These are phyloP conservation scores for Sebastes itinus DNA, from an alignment of 2,797 vertebrate genomes.

Conservation along the genomic window DNA sequence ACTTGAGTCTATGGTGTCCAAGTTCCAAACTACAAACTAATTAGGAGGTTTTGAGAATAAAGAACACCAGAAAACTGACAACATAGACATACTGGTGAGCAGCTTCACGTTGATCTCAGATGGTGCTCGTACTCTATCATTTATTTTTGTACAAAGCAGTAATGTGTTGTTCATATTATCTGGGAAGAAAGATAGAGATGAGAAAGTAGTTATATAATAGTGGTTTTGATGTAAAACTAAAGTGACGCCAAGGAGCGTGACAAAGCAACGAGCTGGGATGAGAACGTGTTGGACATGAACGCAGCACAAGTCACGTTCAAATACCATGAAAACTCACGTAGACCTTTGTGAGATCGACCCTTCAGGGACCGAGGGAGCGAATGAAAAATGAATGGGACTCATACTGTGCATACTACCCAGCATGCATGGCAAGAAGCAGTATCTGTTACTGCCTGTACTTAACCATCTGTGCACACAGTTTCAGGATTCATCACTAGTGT, in stretches of 20 bases:
- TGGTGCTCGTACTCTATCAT: not conserved
- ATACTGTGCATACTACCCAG: not conserved
- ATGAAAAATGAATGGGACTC: not conserved
- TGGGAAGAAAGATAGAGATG: not conserved
- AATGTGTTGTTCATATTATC: not conserved
- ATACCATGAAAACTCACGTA: not conserved
- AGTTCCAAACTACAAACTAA: not conserved
- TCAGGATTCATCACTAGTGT: not conserved
- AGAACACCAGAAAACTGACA: not conserved
- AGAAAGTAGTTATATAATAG: not conserved
- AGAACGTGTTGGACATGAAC: too few relatives aligned
- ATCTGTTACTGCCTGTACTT: not conserved
- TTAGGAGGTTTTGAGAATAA: not conserved
- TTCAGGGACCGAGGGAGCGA: not conserved
- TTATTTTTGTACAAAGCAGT: not conserved
- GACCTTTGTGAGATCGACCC: not conserved
- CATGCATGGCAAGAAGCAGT: not conserved
- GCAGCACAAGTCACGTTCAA: too few relatives aligned
- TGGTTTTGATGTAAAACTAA: accelerated
- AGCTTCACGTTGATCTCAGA: not conserved
- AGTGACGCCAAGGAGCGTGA: too few relatives aligned
- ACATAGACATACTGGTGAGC: not conserved
- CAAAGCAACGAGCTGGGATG: too few relatives aligned
- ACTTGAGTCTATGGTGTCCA: not conserved
- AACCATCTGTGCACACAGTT: too few relatives aligned